Percentiles rank a stretch among this genome's conserved stretches.
Evolutionary conservation across 30 jellyfish, hydroid and myxozoan species (phyloP).

Genomic region (Rhopilema esculentum): DNA sequence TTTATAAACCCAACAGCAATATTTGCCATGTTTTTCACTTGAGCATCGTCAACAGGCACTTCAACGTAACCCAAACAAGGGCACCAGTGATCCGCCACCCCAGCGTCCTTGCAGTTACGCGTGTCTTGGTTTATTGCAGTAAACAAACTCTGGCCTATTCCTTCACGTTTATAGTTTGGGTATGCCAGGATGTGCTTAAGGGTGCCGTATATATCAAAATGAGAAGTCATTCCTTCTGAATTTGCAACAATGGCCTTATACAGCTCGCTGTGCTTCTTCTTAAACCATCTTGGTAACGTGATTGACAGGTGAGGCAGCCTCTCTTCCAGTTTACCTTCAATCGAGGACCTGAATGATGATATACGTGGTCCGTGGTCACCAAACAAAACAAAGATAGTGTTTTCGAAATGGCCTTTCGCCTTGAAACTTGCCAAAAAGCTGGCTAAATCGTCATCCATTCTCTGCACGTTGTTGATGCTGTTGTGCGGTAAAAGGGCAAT

Average conservation of each 20-base stretch:
- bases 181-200: constrained; percentile 47
- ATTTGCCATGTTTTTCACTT: constrained; percentile 9
- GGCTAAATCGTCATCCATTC: constrained; percentile 51
- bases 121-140: constrained; percentile 50
- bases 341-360: constrained; percentile 24
- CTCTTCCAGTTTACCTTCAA: constrained; percentile 74
- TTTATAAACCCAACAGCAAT: constrained; percentile 32
- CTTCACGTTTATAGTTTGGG: constrained; percentile 37
- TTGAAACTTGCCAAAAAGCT: constrained; percentile 32
- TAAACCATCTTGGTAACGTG: constrained; percentile 62
- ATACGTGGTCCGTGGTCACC: constrained; percentile 80
- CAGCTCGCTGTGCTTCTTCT: constrained; percentile 15
- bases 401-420: constrained; percentile 35
- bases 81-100: constrained; percentile 84
- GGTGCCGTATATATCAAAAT: constrained; percentile 75
- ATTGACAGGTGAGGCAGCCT: constrained; percentile 68
- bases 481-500: constrained; percentile 59
- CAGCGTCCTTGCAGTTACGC: constrained; percentile 76
- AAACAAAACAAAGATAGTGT: constrained; percentile 50
- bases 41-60: constrained; percentile 1
- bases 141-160: constrained; percentile 77
- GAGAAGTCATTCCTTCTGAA: constrained; percentile 52
- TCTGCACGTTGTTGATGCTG: constrained; percentile 24
- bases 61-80: constrained; percentile 61
- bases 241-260: constrained; percentile 7